phyloP scores from a whole-genome alignment of 2,797 vertebrate genomes.

The Trachops cirrhosus region DNA sequence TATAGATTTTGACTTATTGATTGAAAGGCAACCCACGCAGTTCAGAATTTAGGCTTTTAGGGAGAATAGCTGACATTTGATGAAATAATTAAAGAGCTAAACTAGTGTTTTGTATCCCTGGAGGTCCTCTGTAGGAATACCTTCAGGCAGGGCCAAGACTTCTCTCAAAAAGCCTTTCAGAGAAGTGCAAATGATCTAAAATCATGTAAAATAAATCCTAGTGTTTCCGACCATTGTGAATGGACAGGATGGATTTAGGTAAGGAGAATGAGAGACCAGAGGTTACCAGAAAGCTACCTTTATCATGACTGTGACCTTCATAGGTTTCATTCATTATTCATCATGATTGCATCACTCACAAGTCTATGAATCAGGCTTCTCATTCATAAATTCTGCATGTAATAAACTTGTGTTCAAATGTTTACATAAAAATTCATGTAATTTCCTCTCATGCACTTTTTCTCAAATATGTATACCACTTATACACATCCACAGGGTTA shows the following conservation, averaged over 20 bases:
- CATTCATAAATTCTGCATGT: background rate
- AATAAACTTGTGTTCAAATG: background rate
- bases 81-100: conserved; percentile 45
- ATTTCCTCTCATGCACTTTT: background rate
- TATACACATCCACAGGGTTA: background rate
- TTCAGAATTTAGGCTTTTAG: conserved; percentile 23
- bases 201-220: background rate
- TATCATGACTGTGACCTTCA: background rate
- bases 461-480: background rate
- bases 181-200: background rate
- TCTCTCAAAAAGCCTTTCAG: background rate
- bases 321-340: background rate
- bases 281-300: background rate
- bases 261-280: background rate
- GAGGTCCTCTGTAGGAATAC: conserved; percentile 6
- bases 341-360: background rate
- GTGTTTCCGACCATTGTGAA: background rate
- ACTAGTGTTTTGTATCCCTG: background rate
- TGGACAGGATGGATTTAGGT: background rate
- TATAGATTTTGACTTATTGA: conserved; percentile 33
- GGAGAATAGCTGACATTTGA: conserved; percentile 9
- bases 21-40: background rate
- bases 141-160: background rate
- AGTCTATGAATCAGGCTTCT: background rate
- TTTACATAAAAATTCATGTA: background rate